phyloP scores from a whole-genome alignment of 2,797 vertebrate species.

The Zenarchopterus dispar region DNA sequence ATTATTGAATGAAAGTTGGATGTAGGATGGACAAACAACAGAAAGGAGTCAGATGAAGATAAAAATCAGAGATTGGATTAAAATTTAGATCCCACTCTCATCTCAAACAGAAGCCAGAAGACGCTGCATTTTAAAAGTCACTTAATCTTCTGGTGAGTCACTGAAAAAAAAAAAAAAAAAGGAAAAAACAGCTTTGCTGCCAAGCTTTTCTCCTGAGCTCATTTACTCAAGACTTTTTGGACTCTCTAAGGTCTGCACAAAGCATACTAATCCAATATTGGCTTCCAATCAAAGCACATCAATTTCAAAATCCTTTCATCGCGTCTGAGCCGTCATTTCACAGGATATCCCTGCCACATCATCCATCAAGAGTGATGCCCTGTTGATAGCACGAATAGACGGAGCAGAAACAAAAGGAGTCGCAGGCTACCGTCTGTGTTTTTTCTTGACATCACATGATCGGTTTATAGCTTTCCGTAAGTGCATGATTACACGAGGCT shows the following conservation, averaged over 20 bases:
- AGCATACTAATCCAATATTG: constrained; percentile 44
- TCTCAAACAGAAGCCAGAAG: background rate
- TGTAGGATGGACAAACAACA: background rate
- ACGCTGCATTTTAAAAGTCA: background rate
- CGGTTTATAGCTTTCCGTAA: background rate
- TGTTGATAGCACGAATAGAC: constrained; percentile 6
- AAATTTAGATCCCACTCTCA: background rate
- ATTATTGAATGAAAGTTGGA: constrained; percentile 22
- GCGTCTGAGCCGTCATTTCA: constrained; percentile 28
- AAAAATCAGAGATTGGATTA: constrained; percentile 10
- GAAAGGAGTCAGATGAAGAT: constrained; percentile 1
- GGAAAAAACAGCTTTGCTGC: background rate
- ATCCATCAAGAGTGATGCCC: background rate
- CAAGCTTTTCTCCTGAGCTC: constrained; percentile 9
- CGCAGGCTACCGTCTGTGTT: constrained; percentile 4
- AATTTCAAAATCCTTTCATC: constrained; percentile 67
- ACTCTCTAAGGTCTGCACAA: constrained; percentile 3
- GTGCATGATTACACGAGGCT: constrained; percentile 6
- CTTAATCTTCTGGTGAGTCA: constrained; percentile 11
- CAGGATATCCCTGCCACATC: constrained; percentile 13
- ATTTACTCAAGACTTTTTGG: constrained; percentile 12
- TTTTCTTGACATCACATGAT: constrained; percentile 3
- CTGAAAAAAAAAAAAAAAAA: background rate
- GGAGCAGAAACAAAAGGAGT: background rate
- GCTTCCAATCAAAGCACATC: constrained; percentile 56